Evolutionary conservation across 2,888 invertebrate species (phyloP).

Genomic region (Drosophila pseudotakahashii): DNA sequence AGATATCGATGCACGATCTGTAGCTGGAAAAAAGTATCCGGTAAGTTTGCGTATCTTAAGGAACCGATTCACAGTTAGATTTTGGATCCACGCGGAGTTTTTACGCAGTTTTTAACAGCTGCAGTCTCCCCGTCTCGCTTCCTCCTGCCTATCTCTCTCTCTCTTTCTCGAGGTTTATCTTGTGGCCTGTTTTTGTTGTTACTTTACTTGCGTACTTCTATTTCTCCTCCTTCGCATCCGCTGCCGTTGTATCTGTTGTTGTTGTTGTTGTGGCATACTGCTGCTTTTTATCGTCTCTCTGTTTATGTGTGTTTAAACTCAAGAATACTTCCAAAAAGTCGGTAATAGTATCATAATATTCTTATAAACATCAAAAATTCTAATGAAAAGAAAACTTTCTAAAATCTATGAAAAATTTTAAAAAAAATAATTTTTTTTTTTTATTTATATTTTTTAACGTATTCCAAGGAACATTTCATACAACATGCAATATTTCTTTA

Average conservation of each 20-base stretch:
- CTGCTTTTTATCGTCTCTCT: constrained; percentile 18
- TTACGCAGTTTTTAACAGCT: constrained; percentile 30
- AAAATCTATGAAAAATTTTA: too few species aligned
- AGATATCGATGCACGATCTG: not conserved
- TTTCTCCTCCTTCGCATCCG: constrained; percentile 37
- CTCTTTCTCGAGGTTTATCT: constrained; percentile 38
- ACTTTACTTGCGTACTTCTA: constrained; percentile 27
- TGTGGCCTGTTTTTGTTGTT: constrained; percentile 38
- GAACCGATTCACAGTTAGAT: constrained; percentile 9
- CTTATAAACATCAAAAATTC: too few species aligned
- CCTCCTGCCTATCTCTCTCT: not conserved
- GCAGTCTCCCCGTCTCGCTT: constrained; percentile 23
- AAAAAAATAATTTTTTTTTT: too few species aligned
- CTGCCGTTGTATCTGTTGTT: constrained; percentile 29
- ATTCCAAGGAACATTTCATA: too few species aligned
- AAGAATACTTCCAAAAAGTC: constrained; percentile 8
- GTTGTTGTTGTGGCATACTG: constrained; percentile 15
- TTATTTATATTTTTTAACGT: too few species aligned
- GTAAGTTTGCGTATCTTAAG: constrained; percentile 16
- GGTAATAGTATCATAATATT: not conserved
- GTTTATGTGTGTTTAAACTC: constrained; percentile 10
- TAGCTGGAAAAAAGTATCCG: constrained; percentile 9
- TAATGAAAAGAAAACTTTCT: too few species aligned
- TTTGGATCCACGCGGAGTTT: constrained; percentile 25
- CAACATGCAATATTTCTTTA: too few species aligned